Conservation (phyloP, 1,140 invertebrate genomes). For the Gryon sp. region DNA sequence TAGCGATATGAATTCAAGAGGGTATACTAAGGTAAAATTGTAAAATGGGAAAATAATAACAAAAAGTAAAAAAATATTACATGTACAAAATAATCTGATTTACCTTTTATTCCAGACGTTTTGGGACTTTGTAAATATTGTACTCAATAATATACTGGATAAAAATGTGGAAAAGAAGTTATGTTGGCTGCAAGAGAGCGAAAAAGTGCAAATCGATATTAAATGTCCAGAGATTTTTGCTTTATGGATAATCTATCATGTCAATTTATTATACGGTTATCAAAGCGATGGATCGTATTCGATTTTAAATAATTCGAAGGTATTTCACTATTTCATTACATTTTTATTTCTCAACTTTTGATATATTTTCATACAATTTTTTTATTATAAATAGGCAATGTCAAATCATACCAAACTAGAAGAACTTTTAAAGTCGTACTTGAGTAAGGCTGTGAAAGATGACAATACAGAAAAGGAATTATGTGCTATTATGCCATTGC, state of each 20-base stretch:
- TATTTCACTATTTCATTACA: conserved; percentile 12
- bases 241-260: conserved; percentile 74
- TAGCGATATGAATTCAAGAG: conserved; percentile 60
- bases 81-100: conserved; percentile 6
- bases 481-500: conserved; percentile 71
- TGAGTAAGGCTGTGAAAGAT: conserved; percentile 71
- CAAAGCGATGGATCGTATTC: conserved; percentile 64
- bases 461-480: conserved; percentile 76
- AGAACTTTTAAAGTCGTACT: conserved; percentile 72
- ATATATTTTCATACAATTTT: conserved; percentile 18
- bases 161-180: conserved; percentile 39
- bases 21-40: conserved; percentile 66
- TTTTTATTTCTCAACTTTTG: conserved; percentile 30
- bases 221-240: conserved; percentile 74
- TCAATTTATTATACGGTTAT: conserved; percentile 74
- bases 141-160: conserved; percentile 62
- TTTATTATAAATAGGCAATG: conserved; percentile 51
- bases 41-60: conserved; percentile 4
- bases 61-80: background rate
- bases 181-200: conserved; percentile 25
- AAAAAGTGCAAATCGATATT: conserved; percentile 54
- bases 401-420: conserved; percentile 72
- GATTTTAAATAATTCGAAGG: conserved; percentile 30
- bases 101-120: conserved; percentile 69
- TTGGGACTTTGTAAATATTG: conserved; percentile 74